phyloP scores from a whole-genome alignment of 1,140 invertebrate species.

The Drosophila setifemur region DNA sequence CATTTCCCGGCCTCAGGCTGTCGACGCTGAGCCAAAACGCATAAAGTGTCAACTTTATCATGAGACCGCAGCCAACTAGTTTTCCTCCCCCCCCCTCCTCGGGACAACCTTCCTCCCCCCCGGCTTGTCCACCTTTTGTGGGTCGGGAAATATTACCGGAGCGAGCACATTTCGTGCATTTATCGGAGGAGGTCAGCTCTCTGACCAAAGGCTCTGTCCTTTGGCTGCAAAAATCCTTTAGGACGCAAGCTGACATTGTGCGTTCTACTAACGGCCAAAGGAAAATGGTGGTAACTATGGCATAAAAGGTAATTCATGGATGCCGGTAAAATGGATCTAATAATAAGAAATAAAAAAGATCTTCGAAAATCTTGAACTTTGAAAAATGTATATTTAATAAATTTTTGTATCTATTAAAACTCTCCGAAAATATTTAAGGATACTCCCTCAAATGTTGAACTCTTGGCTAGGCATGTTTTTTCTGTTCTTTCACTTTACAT shows the following conservation, averaged over 20 bases:
- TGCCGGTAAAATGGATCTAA: too few species aligned
- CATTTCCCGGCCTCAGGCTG: constrained; percentile 32
- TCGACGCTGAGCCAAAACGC: constrained; percentile 43
- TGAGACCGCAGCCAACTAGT: constrained; percentile 41
- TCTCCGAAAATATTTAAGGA: background rate
- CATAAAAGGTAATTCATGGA: background rate
- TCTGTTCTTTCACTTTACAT: background rate
- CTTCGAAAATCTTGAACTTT: too few species aligned
- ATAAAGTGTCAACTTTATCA: constrained; percentile 65
- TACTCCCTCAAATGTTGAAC: background rate
- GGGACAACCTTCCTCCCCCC: background rate
- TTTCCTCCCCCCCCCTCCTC: background rate
- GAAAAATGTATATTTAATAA: too few species aligned
- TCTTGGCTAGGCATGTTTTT: background rate
- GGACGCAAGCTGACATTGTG: constrained; percentile 11
- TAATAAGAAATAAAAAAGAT: too few species aligned
- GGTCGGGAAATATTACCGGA: constrained; percentile 40
- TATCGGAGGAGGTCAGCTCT: constrained; percentile 30
- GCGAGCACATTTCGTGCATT: constrained; percentile 50
- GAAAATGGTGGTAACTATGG: constrained; percentile 3
- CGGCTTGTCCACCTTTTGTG: background rate
- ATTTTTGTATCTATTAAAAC: background rate
- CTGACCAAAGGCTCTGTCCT: constrained; percentile 17
- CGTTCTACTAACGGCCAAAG: constrained; percentile 3
- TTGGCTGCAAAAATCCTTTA: constrained; percentile 4